These are phyloP conservation scores for Elanoides forficatus DNA, from an alignment of 2,113 vertebrate species.

Conservation along the genomic window DNA sequence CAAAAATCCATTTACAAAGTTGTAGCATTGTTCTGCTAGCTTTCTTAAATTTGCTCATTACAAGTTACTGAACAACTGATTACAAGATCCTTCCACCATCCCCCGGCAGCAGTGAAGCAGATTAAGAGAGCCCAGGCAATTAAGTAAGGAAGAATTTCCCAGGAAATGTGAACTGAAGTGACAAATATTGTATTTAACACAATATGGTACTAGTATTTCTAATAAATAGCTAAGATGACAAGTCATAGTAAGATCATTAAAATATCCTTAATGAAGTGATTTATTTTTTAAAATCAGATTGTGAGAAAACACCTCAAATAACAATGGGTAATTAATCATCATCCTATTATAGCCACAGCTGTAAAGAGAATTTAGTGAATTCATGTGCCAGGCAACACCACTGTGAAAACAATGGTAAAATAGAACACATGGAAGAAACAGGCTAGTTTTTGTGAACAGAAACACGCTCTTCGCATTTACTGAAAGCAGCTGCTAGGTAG, in stretches of 20 bases:
- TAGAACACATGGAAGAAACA: background rate
- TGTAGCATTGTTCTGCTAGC: background rate
- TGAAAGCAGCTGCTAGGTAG: background rate
- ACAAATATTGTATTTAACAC: background rate
- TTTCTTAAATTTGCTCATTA: constrained; percentile 32
- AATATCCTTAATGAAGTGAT: background rate
- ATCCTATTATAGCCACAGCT: background rate
- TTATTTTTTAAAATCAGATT: background rate
- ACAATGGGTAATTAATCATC: background rate
- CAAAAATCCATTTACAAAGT: background rate
- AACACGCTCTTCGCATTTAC: background rate
- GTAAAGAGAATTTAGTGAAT: background rate
- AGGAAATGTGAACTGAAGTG: background rate
- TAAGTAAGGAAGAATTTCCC: background rate
- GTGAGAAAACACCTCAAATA: background rate
- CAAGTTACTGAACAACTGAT: constrained; percentile 15
- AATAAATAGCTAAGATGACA: background rate
- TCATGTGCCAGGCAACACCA: background rate
- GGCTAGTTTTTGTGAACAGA: background rate
- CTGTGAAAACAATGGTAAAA: background rate
- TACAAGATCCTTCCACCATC: constrained; percentile 3
- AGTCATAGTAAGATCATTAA: background rate
- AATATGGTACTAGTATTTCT: background rate
- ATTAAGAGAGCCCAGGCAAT: constrained; percentile 11
- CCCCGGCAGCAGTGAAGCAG: background rate